phyloP scores from a whole-genome alignment of 2,113 vertebrate genomes.

The Acanthochromis polyacanthus region DNA sequence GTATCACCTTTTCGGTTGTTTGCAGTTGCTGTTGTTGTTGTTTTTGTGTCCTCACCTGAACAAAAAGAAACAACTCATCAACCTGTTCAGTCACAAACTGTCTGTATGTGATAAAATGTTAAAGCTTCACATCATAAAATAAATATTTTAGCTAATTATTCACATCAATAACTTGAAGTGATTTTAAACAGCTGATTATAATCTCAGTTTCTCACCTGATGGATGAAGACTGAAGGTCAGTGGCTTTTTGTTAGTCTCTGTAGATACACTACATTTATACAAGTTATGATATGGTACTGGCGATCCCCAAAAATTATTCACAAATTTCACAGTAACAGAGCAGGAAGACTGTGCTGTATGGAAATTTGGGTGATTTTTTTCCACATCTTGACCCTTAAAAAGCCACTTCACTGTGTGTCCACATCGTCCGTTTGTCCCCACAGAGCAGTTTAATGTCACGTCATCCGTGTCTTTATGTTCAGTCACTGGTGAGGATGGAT shows the following conservation, averaged over 20 bases:
- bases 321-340: not conserved
- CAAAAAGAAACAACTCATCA: no score
- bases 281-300: no score
- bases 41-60: no score
- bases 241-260: no score
- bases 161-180: no score
- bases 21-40: no score
- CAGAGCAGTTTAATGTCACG: slow-evolving; percentile 3
- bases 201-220: slow-evolving; percentile 15
- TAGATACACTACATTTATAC: slow-evolving; percentile 8
- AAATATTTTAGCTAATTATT: no score
- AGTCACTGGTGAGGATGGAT: slow-evolving; percentile 26
- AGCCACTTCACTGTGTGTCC: not conserved
- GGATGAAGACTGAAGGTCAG: slow-evolving; percentile 9
- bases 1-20: no score
- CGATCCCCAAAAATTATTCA: no score
- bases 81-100: no score
- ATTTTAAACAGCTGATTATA: not conserved
- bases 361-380: not conserved
- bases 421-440: fast-evolving
- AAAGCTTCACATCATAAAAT: no score
- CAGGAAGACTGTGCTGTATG: not conserved
- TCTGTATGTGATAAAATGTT: no score
- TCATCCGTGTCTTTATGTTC: fast-evolving
- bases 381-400: not conserved